Base-by-base conservation (phyloP, 2,113 vertebrate species). In the Otocyon megalotis region DNA sequence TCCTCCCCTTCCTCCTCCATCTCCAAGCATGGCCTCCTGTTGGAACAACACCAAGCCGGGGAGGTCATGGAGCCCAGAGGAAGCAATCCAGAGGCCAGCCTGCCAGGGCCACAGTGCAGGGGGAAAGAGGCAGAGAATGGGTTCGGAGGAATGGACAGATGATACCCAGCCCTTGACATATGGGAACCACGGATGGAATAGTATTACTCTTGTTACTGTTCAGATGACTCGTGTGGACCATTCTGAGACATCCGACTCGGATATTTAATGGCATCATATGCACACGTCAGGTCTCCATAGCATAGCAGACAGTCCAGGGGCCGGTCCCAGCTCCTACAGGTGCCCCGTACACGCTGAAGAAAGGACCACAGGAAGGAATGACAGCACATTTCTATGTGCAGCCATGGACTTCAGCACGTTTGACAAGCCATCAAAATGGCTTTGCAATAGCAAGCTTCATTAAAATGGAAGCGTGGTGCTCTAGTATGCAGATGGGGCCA, bases 401-500 rank as follows among this genome's bases (percentile, higher is more conserved):
- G 91, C 92, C 86, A 28, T 2, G 22, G 81, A 83, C 65, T 22
- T 58, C 50, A 2, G 50, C 15, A 2, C 20, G 71, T 84, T 58
- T 88, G 98, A 96, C 90, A 84, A 97, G 92, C 92, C 95, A 56
- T 96, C 62, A 54, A n/a, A 79, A 88, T 7, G 53, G 88, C 92
- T 97, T 87, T 85, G 74, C 58, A 2, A 22, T 7, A 28, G 72
- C 98, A 60, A 76, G 84, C 97, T 90, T 97, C 95, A 92, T 97
- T 97, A 97, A 97, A 84, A 95, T 17, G 88, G 87, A 93, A 98
- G 79, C 50, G 6, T 5, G 0, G 58, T 2, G 20, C 53, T 92
- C 92, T 5, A 22, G 93, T 69, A 88, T 90, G 90, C 98, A 98
- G 95, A 97, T 93, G 94, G 97, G 94, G 92, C 92, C 96, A 97